Percentiles rank a stretch among this genome's conserved stretches.
Evolutionary conservation across 2,113 vertebrate species (phyloP).

Genomic region (Cyanoderma ruficeps): DNA sequence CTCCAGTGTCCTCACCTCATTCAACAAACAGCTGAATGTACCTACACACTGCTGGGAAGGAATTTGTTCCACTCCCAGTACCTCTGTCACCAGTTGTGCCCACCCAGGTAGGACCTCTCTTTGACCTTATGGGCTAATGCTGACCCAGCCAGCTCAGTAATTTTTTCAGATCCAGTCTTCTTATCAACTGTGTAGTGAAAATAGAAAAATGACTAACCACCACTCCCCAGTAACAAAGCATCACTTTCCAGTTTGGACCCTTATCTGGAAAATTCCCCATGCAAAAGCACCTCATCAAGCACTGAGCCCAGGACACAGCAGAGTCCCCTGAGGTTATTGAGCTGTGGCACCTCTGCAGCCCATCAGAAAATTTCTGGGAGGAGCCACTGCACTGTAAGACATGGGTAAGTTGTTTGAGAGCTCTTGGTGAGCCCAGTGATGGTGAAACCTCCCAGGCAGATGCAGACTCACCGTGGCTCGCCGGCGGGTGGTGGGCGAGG

Average conservation of each 20-base stretch:
- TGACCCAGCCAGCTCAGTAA: background rate
- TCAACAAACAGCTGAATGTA: background rate
- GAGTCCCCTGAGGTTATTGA: rapidly evolving
- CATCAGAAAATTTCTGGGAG: background rate
- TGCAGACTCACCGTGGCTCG: background rate
- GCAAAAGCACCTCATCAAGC: background rate
- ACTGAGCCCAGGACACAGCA: background rate
- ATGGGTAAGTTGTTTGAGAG: background rate
- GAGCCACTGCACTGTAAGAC: background rate
- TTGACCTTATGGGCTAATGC: background rate
- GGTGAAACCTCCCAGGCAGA: background rate
- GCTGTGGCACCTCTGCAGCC: background rate
- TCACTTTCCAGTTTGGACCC: background rate
- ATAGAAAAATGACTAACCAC: background rate
- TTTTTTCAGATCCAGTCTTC: background rate
- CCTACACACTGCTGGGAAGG: background rate
- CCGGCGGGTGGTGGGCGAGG: background rate
- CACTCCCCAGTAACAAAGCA: background rate
- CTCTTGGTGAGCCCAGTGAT: background rate
- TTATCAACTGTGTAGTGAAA: background rate
- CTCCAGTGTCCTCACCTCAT: background rate
- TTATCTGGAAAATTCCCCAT: background rate
- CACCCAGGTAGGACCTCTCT: background rate
- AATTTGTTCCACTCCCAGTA: background rate
- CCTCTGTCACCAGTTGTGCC: background rate